Percentiles rank a stretch among this genome's conserved stretches.
Evolutionary conservation across 2,888 invertebrate genomes (phyloP).

Genomic region (Lomographa bimaculata): DNA sequence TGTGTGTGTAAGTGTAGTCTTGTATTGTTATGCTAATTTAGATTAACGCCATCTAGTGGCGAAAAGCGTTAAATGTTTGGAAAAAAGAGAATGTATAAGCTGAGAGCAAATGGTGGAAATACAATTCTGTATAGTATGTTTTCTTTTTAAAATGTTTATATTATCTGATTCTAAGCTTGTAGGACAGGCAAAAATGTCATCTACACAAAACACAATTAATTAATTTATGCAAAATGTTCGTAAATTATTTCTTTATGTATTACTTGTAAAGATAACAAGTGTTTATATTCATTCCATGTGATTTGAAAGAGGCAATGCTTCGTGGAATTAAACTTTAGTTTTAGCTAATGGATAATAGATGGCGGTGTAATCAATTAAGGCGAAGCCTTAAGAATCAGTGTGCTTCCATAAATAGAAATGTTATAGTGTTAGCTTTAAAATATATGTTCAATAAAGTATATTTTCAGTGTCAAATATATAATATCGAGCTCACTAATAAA

Average conservation of each 20-base stretch:
- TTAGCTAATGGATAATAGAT: constrained; percentile 35
- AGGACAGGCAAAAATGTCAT: no score
- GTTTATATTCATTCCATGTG: neutral
- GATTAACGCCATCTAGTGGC: constrained; percentile 41
- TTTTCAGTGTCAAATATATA: constrained; percentile 71
- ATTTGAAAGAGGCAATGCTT: constrained; percentile 21
- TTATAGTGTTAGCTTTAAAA: constrained; percentile 16
- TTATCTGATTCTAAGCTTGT: no score
- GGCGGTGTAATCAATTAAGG: constrained; percentile 26
- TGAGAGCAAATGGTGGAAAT: no score
- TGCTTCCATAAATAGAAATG: constrained; percentile 45
- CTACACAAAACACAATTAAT: no score
- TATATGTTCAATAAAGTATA: constrained; percentile 50
- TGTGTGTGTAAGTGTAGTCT: constrained; percentile 20
- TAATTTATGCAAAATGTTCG: no score
- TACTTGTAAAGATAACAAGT: no score
- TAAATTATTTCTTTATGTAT: no score
- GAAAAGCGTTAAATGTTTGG: constrained; percentile 38
- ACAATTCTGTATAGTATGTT: no score
- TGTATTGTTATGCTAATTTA: constrained; percentile 1
- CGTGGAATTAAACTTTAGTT: constrained; percentile 25
- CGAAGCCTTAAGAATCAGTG: constrained; percentile 34
- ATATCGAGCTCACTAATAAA: constrained; percentile 14
- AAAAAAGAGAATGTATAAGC: no score
- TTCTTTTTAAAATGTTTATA: no score